A percentile compares a stretch with the other conserved stretches of the same genome.
Evolutionary conservation across 2,888 invertebrate genomes (phyloP).

Genomic region (Melinopterus prodromus): DNA sequence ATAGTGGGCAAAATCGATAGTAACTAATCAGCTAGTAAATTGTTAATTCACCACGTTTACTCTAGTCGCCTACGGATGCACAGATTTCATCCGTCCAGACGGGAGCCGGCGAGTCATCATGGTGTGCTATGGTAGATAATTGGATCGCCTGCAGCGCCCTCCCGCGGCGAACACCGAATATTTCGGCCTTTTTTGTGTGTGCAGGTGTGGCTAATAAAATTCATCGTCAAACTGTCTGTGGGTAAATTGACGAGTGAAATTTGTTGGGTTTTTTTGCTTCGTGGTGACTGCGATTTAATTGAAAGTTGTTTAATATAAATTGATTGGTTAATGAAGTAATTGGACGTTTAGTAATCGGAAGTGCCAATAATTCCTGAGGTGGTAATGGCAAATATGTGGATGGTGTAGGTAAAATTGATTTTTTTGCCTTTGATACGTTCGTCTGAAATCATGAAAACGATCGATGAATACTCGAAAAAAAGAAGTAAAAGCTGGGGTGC

Average conservation of each 20-base stretch:
- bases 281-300: background rate
- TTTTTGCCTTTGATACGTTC: too few relatives aligned
- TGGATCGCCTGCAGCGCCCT: background rate
- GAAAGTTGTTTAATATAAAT: background rate
- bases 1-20: background rate
- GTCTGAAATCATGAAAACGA: too few relatives aligned
- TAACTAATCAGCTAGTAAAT: background rate
- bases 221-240: background rate
- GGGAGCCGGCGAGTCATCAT: background rate
- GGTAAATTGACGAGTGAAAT: too few relatives aligned
- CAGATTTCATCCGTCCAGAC: background rate
- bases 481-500: too few relatives aligned
- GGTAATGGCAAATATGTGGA: too few relatives aligned
- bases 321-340: background rate
- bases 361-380: too few relatives aligned
- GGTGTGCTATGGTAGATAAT: background rate
- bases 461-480: too few relatives aligned
- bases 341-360: too few relatives aligned
- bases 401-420: too few relatives aligned
- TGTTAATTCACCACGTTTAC: background rate
- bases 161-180: background rate
- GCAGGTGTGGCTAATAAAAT: background rate
- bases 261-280: too few relatives aligned
- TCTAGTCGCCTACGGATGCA: background rate
- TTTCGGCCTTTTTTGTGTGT: background rate